Evolutionary conservation across 2,797 vertebrate species (phyloP), one percentile per base, ranked within the genome.

Genomic region (Acrocephalus scirpaceus): DNA sequence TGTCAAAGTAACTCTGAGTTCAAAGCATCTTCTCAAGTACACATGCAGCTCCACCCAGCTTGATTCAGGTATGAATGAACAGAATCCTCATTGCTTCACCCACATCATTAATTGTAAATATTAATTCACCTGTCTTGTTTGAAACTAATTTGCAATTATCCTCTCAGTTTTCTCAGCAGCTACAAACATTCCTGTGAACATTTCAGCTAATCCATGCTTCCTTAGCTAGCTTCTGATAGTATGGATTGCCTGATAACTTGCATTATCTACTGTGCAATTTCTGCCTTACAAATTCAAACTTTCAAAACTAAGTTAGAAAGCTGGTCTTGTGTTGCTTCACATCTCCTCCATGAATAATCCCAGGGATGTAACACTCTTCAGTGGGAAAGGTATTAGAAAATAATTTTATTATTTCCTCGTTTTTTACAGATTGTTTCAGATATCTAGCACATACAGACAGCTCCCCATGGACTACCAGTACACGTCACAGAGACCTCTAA

Each of bases 121-220:
- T 36, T 90, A 90, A 93, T 88, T 77, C 65, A 91, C 57, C 60
- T 76, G 64, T 45, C 82, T 80, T 81, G 17, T 71, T 91, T 75
- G 36, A 86, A 86, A 80, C 50, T 61, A 56, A 47, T 74, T 44
- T 77, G 65, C 34, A 80, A 86, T 51, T 72, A 74, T 40, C 69
- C 42, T 44, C 66, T 65, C 50, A 9, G 50, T 50, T 92, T 88
- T 50, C 75, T 60, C 61, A 54, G 50, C 54, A 91, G 58, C 61
- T 79, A 44, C n/a, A 91, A 76, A 57, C 40, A 53, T 45, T 74
- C 42, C 45, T 78, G 17, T 9, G 18, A 91, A 40, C 38, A 65
- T 75, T 88, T 60, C 38, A 67, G 16, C 27, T 34, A 80, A 69
- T 54, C 34, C 54, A 62, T 9, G 0, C 61, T 50, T 77, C 50